Conservation (phyloP, 2,113 vertebrate species). For the Tragulus kanchil region DNA sequence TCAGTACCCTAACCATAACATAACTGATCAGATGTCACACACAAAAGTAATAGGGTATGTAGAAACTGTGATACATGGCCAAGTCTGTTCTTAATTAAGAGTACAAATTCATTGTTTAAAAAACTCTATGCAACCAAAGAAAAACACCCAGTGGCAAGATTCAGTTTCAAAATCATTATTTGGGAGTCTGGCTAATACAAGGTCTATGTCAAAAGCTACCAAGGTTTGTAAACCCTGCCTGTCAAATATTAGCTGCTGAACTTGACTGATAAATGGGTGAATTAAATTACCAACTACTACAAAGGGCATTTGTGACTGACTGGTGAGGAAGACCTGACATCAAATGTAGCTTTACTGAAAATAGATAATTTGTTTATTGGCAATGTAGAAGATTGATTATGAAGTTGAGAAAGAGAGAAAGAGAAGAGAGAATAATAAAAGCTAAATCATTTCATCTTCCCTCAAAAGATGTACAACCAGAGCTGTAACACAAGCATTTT, state of each 20-base stretch:
- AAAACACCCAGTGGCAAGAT: neutral
- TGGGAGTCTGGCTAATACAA: neutral
- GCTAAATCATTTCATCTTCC: neutral
- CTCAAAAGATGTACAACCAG: neutral
- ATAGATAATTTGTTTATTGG: conserved; percentile 70
- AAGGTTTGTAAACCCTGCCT: conserved; percentile 31
- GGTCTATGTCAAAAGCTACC: neutral
- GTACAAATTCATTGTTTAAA: conserved; percentile 58
- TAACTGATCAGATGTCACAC: neutral
- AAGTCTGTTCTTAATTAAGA: neutral
- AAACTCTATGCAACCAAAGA: neutral
- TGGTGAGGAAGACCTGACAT: conserved; percentile 66
- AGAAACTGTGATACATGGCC: neutral
- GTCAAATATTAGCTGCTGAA: conserved; percentile 73
- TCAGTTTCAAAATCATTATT: neutral
- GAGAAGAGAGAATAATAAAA: conserved; percentile 20
- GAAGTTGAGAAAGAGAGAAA: conserved; percentile 49
- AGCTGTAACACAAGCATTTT: neutral
- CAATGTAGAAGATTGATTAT: conserved; percentile 63
- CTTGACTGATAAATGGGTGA: conserved; percentile 74
- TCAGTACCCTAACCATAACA: too few species aligned
- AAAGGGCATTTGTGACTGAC: conserved; percentile 71
- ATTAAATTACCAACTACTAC: conserved; percentile 77
- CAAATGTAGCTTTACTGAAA: conserved; percentile 69
- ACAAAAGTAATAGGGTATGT: neutral